Evolutionary conservation across 2,888 invertebrate genomes (phyloP), one percentile per base, ranked within the genome.

Genomic region (Microctonus brassicae): DNA sequence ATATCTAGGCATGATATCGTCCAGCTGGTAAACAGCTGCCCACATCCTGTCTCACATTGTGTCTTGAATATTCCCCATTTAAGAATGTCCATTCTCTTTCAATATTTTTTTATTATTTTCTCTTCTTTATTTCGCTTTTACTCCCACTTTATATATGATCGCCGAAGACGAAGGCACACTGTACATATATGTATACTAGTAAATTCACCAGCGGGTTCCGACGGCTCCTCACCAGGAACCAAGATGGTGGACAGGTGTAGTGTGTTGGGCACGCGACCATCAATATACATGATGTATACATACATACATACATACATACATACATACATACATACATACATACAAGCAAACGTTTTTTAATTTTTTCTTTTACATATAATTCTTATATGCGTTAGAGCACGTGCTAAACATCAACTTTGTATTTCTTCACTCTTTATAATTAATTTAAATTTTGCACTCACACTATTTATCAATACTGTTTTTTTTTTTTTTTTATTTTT

Each of bases 1-100:
- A 42, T 52, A 42, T 9, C 42, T 9, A 52, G 75, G 79, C 80
- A 81, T 81, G 82, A 80, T 60, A 65, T 83, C 80, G 82, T 83
- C 85, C 86, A 86, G 86, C 86, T 86, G 86, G 83, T 85, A 81
- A 84, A 83, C 86, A 86, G 86, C 86, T 86, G 86, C 84, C 83
- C 83, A 83, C 83, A 83, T 85, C 83, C 83, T 85, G 84, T 80
- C 81, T 66, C 65, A 66, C 69, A 67, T 69, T 39, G 60, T 47
- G 63, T 65, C 55, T 70, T 57, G 63, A 60, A 74, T 73, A 76
- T 66, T 79, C 77, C 73, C 74, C 17, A 29, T 62, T 39, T 17
- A 26, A 26, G 42, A 26, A 55, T 55, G 55, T 5, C 24, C 26
- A 55, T 29, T 55, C 29, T 70, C 73, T 70, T 69, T 62, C 73